phyloP scores from a whole-genome alignment of 2,888 invertebrate genomes.

The Sussaba pulchella region DNA sequence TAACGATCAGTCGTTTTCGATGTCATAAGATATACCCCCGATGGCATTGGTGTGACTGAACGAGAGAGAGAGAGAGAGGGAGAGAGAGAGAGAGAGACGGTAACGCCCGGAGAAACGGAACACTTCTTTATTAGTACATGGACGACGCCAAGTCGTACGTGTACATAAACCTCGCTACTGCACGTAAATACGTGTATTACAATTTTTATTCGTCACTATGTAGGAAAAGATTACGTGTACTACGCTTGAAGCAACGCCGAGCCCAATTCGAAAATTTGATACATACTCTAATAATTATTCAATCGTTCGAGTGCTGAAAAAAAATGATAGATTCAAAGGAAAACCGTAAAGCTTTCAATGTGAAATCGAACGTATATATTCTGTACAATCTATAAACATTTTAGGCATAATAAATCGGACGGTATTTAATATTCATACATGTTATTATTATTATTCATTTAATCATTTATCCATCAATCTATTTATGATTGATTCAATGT shows the following conservation, averaged over 20 bases:
- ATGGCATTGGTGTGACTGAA: conserved; percentile 39
- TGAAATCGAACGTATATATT: too few species aligned
- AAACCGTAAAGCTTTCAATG: too few species aligned
- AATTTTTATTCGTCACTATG: conserved; percentile 42
- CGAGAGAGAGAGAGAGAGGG: too few species aligned
- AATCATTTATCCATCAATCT: too few species aligned
- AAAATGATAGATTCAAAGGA: too few species aligned
- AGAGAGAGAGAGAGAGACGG: conserved; percentile 4
- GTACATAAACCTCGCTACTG: conserved; percentile 40
- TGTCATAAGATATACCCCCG: conserved; percentile 62
- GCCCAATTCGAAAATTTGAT: neutral
- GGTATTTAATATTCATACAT: too few species aligned
- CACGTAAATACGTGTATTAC: conserved; percentile 20
- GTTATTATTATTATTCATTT: too few species aligned
- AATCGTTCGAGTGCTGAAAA: too few species aligned
- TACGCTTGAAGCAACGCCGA: neutral
- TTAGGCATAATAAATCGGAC: too few species aligned
- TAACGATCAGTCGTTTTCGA: conserved; percentile 64
- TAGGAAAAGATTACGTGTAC: neutral
- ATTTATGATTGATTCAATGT: too few species aligned
- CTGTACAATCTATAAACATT: too few species aligned
- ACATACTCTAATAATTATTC: neutral
- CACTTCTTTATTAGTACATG: conserved; percentile 35
- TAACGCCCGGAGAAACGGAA: neutral
- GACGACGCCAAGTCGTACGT: conserved; percentile 52